Percentiles rank a stretch among this genome's conserved stretches.
phyloP scores from a whole-genome alignment of 1,140 invertebrate species.

The Maniola jurtina region DNA sequence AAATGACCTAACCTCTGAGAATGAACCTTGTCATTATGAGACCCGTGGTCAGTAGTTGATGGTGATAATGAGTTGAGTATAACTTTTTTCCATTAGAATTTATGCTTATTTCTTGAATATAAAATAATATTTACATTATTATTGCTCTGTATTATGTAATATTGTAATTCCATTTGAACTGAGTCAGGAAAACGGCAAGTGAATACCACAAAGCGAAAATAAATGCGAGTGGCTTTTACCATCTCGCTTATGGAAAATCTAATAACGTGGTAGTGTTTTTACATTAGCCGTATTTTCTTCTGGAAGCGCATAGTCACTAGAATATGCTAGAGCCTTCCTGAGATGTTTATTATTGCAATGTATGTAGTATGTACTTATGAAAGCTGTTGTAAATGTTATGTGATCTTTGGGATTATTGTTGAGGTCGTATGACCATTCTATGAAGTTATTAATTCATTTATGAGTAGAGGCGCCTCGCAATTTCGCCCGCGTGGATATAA shows the following conservation, averaged over 20 bases:
- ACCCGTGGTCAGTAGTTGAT: too few relatives aligned
- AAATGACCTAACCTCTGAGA: too few relatives aligned
- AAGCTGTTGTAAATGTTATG: neutral
- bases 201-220: constrained; percentile 12
- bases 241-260: constrained; percentile 12
- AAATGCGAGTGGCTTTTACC: constrained; percentile 14
- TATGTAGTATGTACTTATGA: neutral
- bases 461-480: too few relatives aligned
- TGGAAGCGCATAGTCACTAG: constrained; percentile 6
- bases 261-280: constrained; percentile 14
- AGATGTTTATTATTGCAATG: constrained; percentile 4
- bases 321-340: constrained; percentile 9
- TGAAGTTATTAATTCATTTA: too few relatives aligned
- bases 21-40: too few relatives aligned
- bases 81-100: too few relatives aligned
- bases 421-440: too few relatives aligned
- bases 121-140: neutral
- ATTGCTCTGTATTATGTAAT: constrained; percentile 1
- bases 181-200: constrained; percentile 9
- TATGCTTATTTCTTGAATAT: too few relatives aligned
- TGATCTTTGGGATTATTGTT: too few relatives aligned
- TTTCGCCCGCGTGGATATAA: too few relatives aligned
- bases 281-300: constrained; percentile 14
- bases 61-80: too few relatives aligned
- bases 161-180: constrained; percentile 4